These are phyloP conservation scores for Leptopilina clavipes DNA, from an alignment of 1,140 invertebrate species.

Conservation along the genomic window DNA sequence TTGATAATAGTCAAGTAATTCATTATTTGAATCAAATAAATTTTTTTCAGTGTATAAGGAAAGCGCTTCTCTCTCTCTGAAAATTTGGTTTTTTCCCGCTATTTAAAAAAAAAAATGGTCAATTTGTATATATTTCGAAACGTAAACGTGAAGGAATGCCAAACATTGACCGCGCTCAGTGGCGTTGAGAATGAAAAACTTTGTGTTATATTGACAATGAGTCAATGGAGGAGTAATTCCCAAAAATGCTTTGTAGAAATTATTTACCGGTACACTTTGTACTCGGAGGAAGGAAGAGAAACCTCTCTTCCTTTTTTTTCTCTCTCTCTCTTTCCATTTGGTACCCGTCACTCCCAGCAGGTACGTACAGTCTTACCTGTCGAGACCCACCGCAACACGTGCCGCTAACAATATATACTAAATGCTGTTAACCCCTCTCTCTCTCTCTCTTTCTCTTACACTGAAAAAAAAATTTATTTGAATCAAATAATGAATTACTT, in stretches of 20 bases:
- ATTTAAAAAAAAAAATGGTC: too few relatives aligned
- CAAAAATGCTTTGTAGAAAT: neutral
- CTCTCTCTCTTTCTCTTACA: too few relatives aligned
- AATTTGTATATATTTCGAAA: neutral
- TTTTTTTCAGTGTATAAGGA: too few relatives aligned
- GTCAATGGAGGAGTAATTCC: neutral
- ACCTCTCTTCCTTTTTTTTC: too few relatives aligned
- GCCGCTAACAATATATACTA: neutral
- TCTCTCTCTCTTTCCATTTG: too few relatives aligned
- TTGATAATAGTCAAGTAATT: too few relatives aligned
- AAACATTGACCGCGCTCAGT: neutral
- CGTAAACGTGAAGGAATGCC: neutral
- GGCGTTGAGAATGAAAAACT: neutral
- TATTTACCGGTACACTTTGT: neutral
- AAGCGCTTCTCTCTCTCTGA: too few relatives aligned
- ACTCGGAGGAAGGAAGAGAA: neutral
- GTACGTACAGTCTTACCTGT: neutral
- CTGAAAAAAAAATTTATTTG: too few relatives aligned
- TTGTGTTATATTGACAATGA: neutral
- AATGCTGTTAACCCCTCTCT: too few relatives aligned
- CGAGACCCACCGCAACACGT: constrained; percentile 6
- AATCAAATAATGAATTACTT: too few relatives aligned
- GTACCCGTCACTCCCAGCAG: neutral
- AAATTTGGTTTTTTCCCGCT: too few relatives aligned
- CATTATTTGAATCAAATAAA: too few relatives aligned